Base-by-base conservation (phyloP, 2,797 vertebrate genomes). In the Sebastes nivosus region DNA sequence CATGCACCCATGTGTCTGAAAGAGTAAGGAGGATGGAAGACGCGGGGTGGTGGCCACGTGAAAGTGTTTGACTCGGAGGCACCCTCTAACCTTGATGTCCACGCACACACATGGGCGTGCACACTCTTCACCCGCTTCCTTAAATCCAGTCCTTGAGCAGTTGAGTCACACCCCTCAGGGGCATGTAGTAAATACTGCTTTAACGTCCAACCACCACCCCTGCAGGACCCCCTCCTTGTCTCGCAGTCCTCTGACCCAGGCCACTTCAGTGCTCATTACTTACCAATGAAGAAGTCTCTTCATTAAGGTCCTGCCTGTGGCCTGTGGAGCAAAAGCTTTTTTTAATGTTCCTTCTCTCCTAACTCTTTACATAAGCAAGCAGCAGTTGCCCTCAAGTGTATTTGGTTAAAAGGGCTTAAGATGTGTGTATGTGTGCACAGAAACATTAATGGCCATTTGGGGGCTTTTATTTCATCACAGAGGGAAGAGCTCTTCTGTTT, bases 101-200 rank as follows among this genome's bases (percentile, higher is more conserved):
- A 54, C 74, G 72, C 82, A 75, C 79, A 69, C 66, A 72, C 74
- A 46, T 22, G 72, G 10, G 25, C 58, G 14, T 69, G 50, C 81
- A 46, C 79, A 65, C 72, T 87, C 81, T 86, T 80, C 72, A 71
- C 61, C 63, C 70, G 14, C 75, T 87, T 87, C 89, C 82, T 89
- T 75, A 85, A 92, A 89, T 88, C 81, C 81, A 77, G 74, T 87
- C 90, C 84, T 84, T 69, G 60, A 87, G 93, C 82, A 63, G 46
- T 80, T 95, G 94, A 95, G 85, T 96, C 95, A 95, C 94, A 94
- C 79, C 38, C 82, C 90, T 81, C 50, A 4, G 25, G 82, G 90
- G 81, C 77, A 57, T 71, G 77, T 87, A 83, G 88, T 90, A 90
- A 93, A 89, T 93, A 90, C 77, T 88, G 85, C 83, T 89, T 82